Base-by-base conservation (phyloP, 2,113 vertebrate genomes). In the Prochilodus magdalenae region DNA sequence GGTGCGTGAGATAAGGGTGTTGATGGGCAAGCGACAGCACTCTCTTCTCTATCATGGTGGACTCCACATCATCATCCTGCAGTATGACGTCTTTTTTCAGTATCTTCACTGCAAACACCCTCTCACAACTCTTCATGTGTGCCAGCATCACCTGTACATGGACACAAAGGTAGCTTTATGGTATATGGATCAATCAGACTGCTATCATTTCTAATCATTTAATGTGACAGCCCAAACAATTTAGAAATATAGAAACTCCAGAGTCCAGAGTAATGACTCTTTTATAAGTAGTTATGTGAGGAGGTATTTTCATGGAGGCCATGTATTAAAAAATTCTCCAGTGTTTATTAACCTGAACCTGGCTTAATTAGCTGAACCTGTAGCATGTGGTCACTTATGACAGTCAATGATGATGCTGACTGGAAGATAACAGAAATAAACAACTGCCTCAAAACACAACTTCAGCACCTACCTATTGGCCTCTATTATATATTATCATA, bases 51-150 rank as follows among this genome's bases (percentile, higher is more conserved):
- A 95, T 98, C 97, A 99, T 97, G 36, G 98, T 99, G 75, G 97
- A 98, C n/a, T 99, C 98, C 33, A 99, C 98, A 0, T 99, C 98
- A 0, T 99, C 98, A 0, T 99, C 98, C 88, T 99, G 98, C 72
- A 99, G 92, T 86, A 99, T 99, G 73, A 99, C 96, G 14, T 99
- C 97, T 88, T 99, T 99, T 91, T 99, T 99, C 84, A 99, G 90
- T 86, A 99, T 95, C 91, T 99, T 99, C 86, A 99, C 95, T 0
- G 98, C 98, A 6, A 97, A 99, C 8, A 99, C 96, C 7, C 89
- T 92, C 44, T 96, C 96, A 0, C 88, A 94, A 53, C 90, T 87
- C 26, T 97, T 96, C 74, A 96, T 92, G 87, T 94, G 95, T 3
- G 96, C 96, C 67, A 99, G 92, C 98, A 99, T 97, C 89, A 99